Evolutionary conservation across 1,140 invertebrate genomes (phyloP).

Genomic region (Heliconius eleuchia): DNA sequence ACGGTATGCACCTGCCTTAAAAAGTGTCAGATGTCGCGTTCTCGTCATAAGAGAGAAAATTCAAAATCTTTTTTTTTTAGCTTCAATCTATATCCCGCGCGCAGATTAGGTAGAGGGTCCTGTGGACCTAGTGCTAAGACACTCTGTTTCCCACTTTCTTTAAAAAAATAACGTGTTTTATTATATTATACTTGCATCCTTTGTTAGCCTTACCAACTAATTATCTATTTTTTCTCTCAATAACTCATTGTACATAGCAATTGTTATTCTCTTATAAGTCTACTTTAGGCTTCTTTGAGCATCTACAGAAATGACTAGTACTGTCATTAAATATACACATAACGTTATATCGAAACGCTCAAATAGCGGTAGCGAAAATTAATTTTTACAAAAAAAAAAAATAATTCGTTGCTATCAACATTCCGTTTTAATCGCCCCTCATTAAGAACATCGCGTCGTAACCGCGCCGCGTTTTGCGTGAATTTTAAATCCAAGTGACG

Average conservation of each 20-base stretch:
- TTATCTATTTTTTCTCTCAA: no score
- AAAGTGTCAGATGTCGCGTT: not conserved
- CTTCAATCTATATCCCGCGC: no score
- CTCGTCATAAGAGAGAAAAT: not conserved
- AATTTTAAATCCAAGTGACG: constrained; percentile 63
- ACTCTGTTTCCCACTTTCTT: no score
- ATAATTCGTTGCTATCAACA: constrained; percentile 57
- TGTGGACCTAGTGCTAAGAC: no score
- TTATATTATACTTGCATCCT: no score
- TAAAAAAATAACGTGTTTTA: no score
- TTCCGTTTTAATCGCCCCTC: constrained; percentile 74
- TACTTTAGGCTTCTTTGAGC: not conserved
- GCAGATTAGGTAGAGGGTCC: no score
- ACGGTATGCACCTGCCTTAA: constrained; percentile 10
- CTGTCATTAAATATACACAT: not conserved
- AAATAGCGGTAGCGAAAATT: constrained; percentile 36
- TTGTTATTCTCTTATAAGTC: no score
- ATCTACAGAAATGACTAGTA: not conserved
- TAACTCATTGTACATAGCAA: no score
- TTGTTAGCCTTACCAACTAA: no score
- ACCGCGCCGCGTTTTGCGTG: constrained; percentile 75
- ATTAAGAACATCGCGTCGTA: constrained; percentile 72
- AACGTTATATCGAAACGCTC: constrained; percentile 25
- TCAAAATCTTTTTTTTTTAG: not conserved
- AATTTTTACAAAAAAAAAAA: constrained; percentile 53